Percentiles rank a stretch among this genome's conserved stretches.
Evolutionary conservation across 2,888 invertebrate genomes (phyloP).

Genomic region (Idaea biselata): DNA sequence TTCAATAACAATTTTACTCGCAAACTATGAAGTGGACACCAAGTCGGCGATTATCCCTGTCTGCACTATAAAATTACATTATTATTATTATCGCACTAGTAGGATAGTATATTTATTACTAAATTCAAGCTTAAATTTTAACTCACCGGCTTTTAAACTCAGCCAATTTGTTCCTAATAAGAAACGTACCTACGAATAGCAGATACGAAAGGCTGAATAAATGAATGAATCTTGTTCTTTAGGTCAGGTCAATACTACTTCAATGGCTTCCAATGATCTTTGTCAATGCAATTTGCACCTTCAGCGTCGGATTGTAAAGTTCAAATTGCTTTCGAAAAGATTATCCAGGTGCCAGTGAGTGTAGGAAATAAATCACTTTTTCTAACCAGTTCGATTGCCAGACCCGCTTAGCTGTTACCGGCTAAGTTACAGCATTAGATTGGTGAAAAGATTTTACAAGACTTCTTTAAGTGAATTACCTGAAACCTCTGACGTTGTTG

Average conservation of each 20-base stretch:
- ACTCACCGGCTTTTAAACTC: neutral
- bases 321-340: neutral
- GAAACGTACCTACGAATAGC: slow-evolving; percentile 7
- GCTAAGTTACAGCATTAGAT: neutral
- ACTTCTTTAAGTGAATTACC: neutral
- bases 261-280: slow-evolving; percentile 2
- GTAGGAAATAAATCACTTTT: slow-evolving; percentile 25
- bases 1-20: too few relatives aligned
- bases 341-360: slow-evolving; percentile 7
- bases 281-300: slow-evolving; percentile 7
- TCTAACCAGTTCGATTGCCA: slow-evolving; percentile 19
- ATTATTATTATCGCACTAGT: too few relatives aligned
- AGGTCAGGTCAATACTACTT: slow-evolving; percentile 31
- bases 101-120: neutral
- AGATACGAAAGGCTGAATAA: slow-evolving; percentile 21
- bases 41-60: too few relatives aligned
- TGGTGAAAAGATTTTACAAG: neutral
- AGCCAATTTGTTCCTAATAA: neutral
- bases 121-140: neutral
- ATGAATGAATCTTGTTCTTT: slow-evolving; percentile 35
- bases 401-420: slow-evolving; percentile 16
- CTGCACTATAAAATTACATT: too few relatives aligned
- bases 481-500: neutral
- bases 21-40: too few relatives aligned
- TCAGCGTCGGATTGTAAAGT: neutral